These are phyloP conservation scores for Rhaphigaster nebulosa DNA, from an alignment of 2,888 invertebrate species.

Conservation along the genomic window DNA sequence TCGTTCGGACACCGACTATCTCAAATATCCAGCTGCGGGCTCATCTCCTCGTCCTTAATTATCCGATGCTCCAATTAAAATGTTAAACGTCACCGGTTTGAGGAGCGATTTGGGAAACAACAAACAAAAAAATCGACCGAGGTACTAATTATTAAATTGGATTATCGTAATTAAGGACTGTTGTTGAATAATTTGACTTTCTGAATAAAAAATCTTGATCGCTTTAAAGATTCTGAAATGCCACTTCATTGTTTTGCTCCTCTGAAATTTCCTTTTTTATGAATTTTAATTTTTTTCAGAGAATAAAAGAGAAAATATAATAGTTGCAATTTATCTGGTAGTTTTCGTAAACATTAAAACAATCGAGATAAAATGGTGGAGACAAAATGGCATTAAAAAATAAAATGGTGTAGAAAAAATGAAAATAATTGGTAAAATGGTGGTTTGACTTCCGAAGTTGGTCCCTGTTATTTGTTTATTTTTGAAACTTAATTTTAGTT, in stretches of 20 bases:
- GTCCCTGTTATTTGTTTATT: no score
- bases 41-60: neutral
- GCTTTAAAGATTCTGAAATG: neutral
- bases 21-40: slow-evolving; percentile 1
- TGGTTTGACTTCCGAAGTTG: no score
- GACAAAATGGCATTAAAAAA: no score
- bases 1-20: neutral
- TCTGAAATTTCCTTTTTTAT: neutral
- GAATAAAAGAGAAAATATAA: no score
- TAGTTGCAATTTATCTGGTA: no score
- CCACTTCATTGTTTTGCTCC: neutral
- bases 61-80: slow-evolving; percentile 35
- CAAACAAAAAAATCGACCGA: neutral
- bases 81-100: slow-evolving; percentile 9
- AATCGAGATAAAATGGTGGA: no score
- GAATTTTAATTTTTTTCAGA: no score
- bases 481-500: no score
- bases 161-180: neutral
- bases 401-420: no score
- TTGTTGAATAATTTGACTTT: neutral
- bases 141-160: neutral
- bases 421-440: no score
- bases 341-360: no score
- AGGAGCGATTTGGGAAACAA: neutral
- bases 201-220: neutral